These are phyloP conservation scores for Platorchestia sp. DNA, from an alignment of 1,140 invertebrate genomes.

Conservation along the genomic window DNA sequence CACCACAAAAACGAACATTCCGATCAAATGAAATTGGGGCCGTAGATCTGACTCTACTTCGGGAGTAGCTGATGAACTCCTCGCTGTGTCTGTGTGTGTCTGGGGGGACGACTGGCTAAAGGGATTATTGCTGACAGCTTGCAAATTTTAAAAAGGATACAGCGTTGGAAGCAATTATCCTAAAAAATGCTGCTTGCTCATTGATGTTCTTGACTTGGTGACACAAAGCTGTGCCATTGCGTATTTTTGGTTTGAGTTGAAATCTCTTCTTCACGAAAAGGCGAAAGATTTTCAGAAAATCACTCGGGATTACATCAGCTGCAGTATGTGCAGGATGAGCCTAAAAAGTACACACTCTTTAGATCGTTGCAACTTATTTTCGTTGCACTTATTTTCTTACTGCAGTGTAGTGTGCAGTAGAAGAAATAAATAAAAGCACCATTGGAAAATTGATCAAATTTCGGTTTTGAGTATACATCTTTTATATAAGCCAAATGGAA, in stretches of 20 bases:
- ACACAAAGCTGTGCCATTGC: not conserved
- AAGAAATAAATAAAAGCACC: no score
- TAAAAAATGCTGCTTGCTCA: not conserved
- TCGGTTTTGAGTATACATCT: no score
- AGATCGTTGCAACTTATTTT: no score
- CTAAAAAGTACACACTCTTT: no score
- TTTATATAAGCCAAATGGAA: no score
- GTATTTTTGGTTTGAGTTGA: not conserved
- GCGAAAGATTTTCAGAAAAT: not conserved
- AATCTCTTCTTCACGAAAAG: not conserved
- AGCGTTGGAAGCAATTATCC: not conserved
- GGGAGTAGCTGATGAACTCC: not conserved
- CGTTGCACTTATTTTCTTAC: no score
- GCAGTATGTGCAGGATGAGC: not conserved
- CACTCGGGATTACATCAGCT: not conserved
- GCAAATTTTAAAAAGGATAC: not conserved
- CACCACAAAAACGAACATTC: not conserved
- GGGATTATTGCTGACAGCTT: not conserved
- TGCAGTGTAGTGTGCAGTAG: no score
- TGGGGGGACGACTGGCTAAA: not conserved
- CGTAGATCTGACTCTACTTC: not conserved
- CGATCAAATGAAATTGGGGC: constrained; percentile 2
- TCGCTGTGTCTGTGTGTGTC: not conserved
- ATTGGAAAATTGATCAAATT: no score
- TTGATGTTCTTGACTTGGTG: not conserved